Evolutionary conservation across 2,888 invertebrate genomes (phyloP).

Genomic region (Gandaritis pyraliata): DNA sequence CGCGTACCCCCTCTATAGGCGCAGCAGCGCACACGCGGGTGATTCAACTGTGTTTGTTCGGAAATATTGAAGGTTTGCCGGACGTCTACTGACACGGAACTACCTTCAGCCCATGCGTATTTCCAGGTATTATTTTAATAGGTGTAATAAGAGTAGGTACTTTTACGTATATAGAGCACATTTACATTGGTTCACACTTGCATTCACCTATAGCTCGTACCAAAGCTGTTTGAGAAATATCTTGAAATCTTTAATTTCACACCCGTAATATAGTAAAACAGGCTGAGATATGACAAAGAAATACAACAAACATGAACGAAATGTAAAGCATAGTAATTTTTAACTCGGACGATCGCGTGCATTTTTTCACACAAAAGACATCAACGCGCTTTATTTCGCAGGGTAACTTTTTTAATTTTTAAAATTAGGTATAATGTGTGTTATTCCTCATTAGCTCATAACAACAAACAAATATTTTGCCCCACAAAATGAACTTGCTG

Average conservation of each 20-base stretch:
- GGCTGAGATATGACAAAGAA: too few species aligned
- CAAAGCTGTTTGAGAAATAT: too few species aligned
- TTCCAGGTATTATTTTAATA: slow-evolving; percentile 75
- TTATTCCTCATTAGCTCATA: too few species aligned
- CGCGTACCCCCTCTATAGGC: slow-evolving; percentile 29
- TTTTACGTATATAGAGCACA: slow-evolving; percentile 54
- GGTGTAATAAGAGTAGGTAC: slow-evolving; percentile 43
- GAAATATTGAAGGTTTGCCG: slow-evolving; percentile 83
- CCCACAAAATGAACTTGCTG: too few species aligned
- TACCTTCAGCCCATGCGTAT: slow-evolving; percentile 75
- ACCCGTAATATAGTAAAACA: too few species aligned
- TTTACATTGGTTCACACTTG: slow-evolving; percentile 11
- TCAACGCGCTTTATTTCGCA: slow-evolving; percentile 51
- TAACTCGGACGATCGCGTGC: neutral
- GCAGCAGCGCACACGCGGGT: slow-evolving; percentile 49
- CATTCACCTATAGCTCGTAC: neutral
- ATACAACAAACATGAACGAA: too few species aligned
- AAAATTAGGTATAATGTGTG: neutral
- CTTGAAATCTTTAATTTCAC: too few species aligned
- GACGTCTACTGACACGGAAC: slow-evolving; percentile 80
- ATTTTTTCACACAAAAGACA: slow-evolving; percentile 54
- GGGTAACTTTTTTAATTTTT: neutral
- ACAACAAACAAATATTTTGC: too few species aligned
- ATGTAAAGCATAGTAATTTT: too few species aligned
- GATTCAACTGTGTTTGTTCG: slow-evolving; percentile 77